Conservation (phyloP, 2,113 vertebrate species). For the Sus scrofa region DNA sequence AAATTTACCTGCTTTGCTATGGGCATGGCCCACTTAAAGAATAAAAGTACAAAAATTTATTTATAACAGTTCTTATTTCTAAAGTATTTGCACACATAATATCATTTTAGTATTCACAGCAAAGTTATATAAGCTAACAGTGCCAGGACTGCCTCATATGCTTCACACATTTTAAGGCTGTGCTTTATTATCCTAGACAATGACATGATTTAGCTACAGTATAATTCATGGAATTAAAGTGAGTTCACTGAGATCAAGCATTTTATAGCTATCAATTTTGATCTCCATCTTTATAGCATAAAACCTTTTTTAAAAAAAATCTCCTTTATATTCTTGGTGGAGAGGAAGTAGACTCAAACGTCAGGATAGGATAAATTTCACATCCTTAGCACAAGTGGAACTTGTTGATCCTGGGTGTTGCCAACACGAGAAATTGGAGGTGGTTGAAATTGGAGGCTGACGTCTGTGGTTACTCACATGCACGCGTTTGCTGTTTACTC, state of each 20-base stretch:
- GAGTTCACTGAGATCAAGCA: not conserved
- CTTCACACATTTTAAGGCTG: not conserved
- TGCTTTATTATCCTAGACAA: too few relatives aligned
- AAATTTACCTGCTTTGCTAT: not conserved
- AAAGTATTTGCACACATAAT: not conserved
- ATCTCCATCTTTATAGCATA: not conserved
- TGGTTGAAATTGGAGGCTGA: accelerated
- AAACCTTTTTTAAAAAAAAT: not conserved
- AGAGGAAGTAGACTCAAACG: not conserved
- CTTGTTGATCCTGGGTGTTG: not conserved
- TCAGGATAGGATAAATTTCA: accelerated
- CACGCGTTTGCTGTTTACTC: not conserved
- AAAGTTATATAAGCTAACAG: not conserved
- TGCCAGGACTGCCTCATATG: not conserved
- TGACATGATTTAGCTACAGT: not conserved
- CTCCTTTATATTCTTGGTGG: not conserved
- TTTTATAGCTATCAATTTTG: not conserved
- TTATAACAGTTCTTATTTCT: not conserved
- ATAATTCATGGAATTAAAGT: not conserved
- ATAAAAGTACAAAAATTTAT: not conserved
- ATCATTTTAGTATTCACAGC: not conserved
- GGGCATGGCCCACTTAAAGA: not conserved
- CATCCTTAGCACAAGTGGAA: not conserved
- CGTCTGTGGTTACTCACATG: not conserved
- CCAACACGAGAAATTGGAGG: not conserved